Evolutionary conservation across 1,140 invertebrate genomes (phyloP).

Genomic region (Orchesella cincta): DNA sequence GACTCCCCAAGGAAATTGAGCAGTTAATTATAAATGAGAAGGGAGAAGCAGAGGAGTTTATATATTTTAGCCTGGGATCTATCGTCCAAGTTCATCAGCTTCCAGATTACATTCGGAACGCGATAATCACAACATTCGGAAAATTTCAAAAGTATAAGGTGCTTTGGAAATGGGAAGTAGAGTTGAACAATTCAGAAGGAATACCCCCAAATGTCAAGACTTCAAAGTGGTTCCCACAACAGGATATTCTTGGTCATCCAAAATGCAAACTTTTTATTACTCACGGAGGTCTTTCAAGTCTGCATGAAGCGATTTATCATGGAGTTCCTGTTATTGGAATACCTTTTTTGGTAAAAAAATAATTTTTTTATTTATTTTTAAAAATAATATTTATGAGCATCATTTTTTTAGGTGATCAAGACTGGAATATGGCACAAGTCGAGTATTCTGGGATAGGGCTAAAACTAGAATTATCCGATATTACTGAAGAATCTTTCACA

Average conservation of each 20-base stretch:
- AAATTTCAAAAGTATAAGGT: slow-evolving; percentile 49
- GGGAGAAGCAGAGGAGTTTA: not conserved
- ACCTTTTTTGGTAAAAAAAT: slow-evolving; percentile 44
- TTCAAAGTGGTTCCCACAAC: slow-evolving; percentile 29
- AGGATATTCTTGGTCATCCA: slow-evolving; percentile 28
- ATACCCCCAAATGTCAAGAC: slow-evolving; percentile 50
- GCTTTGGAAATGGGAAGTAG: slow-evolving; percentile 59
- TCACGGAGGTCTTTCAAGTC: slow-evolving; percentile 31
- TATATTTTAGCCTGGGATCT: slow-evolving; percentile 28
- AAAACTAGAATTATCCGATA: not conserved
- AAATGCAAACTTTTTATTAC: slow-evolving; percentile 35
- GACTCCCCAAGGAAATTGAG: slow-evolving; percentile 32
- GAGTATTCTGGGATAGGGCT: not conserved
- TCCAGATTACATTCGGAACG: not conserved
- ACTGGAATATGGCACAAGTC: not conserved
- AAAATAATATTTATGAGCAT: too few species aligned
- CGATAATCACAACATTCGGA: not conserved
- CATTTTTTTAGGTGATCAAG: slow-evolving; percentile 15
- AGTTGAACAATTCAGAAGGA: slow-evolving; percentile 47
- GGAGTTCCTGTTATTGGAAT: slow-evolving; percentile 29
- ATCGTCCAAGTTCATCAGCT: slow-evolving; percentile 8
- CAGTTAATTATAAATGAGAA: slow-evolving; percentile 16
- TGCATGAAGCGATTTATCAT: slow-evolving; percentile 27
- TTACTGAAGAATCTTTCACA: not conserved
- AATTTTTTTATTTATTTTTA: too few species aligned